Base-by-base conservation (phyloP, 2,888 invertebrate species). In the Bunonema sp. region DNA sequence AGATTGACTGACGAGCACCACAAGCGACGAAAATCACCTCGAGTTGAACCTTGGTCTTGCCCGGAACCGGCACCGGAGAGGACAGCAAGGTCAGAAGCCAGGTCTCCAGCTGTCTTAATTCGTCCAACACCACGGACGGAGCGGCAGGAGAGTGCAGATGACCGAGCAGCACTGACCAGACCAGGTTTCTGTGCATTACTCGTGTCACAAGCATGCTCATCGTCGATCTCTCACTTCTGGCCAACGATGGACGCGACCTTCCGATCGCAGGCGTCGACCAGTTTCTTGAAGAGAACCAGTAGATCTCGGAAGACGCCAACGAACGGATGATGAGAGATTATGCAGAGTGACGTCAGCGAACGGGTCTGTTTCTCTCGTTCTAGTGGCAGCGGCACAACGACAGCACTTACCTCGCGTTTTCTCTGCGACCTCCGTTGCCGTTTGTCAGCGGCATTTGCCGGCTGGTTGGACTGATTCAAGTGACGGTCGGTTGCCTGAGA, bases 261-360 rank as follows among this genome's bases (percentile, higher is more conserved):
- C 74, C 88, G 87, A 74, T 93, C 89, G 74, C 91, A 91, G 44
- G 89, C 87, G 74, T 93, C 91, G 62, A 99, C 88, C 54, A 99
- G 76, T 69, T 84, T 84, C 73, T 88, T 85, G 65, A 99, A 77
- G 60, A 89, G 82, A 74, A 84, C 84, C 59, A 99, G 79, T 76
- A 91, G 88, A 76, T 93, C 88, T 54, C 97, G 82, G 76, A 97
- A 97, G 66, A 84, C 87, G 49, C 91, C 83, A 74, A 97, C 89
- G 75, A 99, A 97, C 28, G 93, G 91, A 76, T 99, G 93, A 77
- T 99, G 97, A 48, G 91, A 91, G 42, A 99, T 78, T 57, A 99
- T 79, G 74, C 97, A 99, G 42, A 99, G 76, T 36, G 93, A 91
- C 29, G 97, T 97, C 55, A 97, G 74, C 12, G 91, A 88, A 15